These are phyloP conservation scores for Rhodeus uyekii DNA, from an alignment of 2,797 vertebrate genomes.

Conservation along the genomic window DNA sequence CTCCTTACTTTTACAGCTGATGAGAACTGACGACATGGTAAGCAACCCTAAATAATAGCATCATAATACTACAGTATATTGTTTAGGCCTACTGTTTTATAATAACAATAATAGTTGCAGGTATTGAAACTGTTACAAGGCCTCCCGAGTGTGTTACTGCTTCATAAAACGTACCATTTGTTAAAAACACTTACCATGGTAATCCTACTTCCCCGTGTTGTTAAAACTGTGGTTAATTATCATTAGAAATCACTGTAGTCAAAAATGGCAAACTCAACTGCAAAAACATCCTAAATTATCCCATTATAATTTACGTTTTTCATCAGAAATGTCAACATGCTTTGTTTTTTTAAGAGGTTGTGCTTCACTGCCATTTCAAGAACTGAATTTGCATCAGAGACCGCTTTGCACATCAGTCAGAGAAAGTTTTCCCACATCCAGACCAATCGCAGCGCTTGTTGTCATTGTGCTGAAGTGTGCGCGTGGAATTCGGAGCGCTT, in stretches of 20 bases:
- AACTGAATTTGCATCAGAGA: not conserved
- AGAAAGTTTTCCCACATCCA: not conserved
- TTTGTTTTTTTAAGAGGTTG: not conserved
- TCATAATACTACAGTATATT: not conserved
- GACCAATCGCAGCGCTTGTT: constrained; percentile 66
- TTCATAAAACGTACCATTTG: not conserved
- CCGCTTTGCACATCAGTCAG: not conserved
- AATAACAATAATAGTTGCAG: not conserved
- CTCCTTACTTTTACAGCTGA: not conserved
- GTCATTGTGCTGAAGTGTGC: constrained; percentile 57
- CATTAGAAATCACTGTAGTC: not conserved
- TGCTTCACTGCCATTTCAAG: not conserved
- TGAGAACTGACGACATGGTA: not conserved
- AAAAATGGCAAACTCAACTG: not conserved
- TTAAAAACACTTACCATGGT: not conserved
- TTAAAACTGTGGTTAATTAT: not conserved
- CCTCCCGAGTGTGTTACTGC: not conserved
- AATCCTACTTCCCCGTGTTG: not conserved
- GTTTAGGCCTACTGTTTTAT: no score
- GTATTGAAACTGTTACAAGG: not conserved
- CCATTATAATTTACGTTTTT: not conserved
- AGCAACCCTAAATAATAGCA: not conserved
- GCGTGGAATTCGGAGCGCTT: constrained; percentile 50
- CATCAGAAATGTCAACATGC: not conserved
- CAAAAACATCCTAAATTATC: not conserved